Base-by-base conservation (phyloP, 2,888 invertebrate species). In the Syrphus vitripennis region DNA sequence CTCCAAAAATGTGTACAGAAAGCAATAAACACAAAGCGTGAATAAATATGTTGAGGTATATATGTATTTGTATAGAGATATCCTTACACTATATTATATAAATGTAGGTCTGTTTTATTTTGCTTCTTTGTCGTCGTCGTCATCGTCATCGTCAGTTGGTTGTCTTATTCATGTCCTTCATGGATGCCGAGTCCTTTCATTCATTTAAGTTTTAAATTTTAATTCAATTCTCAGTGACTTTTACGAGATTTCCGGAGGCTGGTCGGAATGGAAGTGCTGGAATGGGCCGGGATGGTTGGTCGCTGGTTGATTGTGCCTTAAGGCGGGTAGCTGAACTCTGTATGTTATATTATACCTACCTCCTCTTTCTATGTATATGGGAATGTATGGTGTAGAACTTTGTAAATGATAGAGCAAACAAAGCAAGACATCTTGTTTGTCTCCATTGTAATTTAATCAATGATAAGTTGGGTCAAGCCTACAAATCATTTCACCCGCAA, bases 191-290 rank as follows among this genome's bases (percentile, higher is more conserved):
- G 81, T 82, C 77, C 74, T 78, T 81, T 77, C 77, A 69, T 86
- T 86, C 77, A 70, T 86, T 86, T 86, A 86, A 86, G 77, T 86
- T 86, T 84, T 86, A 86, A 86, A 86, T 86, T 86, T 86, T 86
- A 86, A 86, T 86, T 86, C 86, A 81, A 84, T 84, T 84, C 76
- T 45, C 75, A 65, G 77, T 82, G 82, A 86, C 86, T 86, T 78
- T 81, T 86, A 86, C 61, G 72, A 74, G 72, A 86, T 81, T 72
- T 77, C 77, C 57, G 77, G 70, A 75, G 63, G 83, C 40, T 34
- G 26, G 40, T 34, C 3, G 29, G 5, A 26, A 26, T 14, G 5
- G n/a, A n/a, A n/a, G n/a, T n/a, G n/a, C n/a, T 10, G 61, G 24
- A 14, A 9, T 4, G 42, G 26, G 42, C 10, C 5, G 19, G 40